Evolutionary conservation across 53 echinoderm and acorn worm species (phyloP).

Genomic region (Hippasteria phrygiana): DNA sequence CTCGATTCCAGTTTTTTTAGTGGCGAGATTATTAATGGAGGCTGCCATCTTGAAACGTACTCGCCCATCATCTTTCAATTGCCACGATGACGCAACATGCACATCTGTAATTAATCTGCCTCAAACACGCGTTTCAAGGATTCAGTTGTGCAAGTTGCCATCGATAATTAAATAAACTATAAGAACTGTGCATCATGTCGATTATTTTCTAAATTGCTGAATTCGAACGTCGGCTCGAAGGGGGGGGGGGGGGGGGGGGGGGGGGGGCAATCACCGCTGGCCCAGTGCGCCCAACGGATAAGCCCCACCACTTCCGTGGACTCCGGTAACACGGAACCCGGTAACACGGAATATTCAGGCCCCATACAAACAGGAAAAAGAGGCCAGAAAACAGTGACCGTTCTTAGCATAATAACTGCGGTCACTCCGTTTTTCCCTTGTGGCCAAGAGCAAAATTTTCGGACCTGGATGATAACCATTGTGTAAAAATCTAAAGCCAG

Average conservation of each 20-base stretch:
- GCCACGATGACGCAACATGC: too few species aligned
- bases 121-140: too few species aligned
- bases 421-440: not conserved
- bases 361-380: too few species aligned
- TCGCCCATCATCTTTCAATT: too few species aligned
- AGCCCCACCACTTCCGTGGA: not conserved
- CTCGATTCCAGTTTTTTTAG: not conserved
- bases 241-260: slow-evolving; percentile 1
- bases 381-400: not conserved
- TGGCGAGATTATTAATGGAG: not conserved
- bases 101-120: too few species aligned
- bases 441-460: not conserved
- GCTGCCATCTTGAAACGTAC: too few species aligned
- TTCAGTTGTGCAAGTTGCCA: too few species aligned
- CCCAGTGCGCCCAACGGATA: slow-evolving; percentile 32
- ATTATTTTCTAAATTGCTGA: too few species aligned
- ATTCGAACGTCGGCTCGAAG: not conserved
- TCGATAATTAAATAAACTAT: too few species aligned
- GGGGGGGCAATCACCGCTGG: slow-evolving; percentile 28
- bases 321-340: not conserved
- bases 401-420: not conserved
- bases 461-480: not conserved
- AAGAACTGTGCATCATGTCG: too few species aligned
- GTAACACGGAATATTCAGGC: not conserved
- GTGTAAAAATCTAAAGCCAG: not conserved